phyloP scores from a whole-genome alignment of 2,113 vertebrate genomes.

The Steatornis caripensis region DNA sequence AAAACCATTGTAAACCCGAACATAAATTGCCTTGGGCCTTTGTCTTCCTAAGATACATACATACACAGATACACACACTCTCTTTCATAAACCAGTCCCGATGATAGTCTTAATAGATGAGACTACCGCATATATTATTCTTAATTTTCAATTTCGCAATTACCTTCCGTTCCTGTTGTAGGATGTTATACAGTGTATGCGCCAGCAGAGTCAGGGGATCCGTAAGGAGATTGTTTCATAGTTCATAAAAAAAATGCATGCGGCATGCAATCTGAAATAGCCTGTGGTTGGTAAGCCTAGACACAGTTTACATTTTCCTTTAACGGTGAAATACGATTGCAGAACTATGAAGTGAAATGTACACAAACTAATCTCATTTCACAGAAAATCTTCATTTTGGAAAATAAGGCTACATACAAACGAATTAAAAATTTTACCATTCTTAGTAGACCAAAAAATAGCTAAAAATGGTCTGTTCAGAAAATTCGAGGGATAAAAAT shows the following conservation, averaged over 20 bases:
- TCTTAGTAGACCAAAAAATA: not conserved
- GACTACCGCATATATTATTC: constrained; percentile 13
- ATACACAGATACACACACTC: not conserved
- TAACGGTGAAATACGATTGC: not conserved
- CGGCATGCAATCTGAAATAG: not conserved
- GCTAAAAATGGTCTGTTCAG: not conserved
- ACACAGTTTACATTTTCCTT: not conserved
- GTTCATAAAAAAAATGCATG: not conserved
- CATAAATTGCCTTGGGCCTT: constrained; percentile 81
- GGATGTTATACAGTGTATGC: not conserved
- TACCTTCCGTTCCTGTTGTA: constrained; percentile 34
- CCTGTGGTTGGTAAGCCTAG: not conserved
- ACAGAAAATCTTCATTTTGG: not conserved
- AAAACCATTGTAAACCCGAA: constrained; percentile 80
- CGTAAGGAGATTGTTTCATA: not conserved
- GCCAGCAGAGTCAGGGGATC: constrained; percentile 25
- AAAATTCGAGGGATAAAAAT: not conserved
- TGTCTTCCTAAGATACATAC: constrained; percentile 73
- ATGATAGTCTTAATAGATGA: constrained; percentile 63
- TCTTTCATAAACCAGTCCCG: constrained; percentile 64
- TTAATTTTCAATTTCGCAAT: constrained; percentile 63
- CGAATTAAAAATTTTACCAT: not conserved
- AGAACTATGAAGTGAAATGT: not conserved
- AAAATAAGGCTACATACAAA: not conserved
- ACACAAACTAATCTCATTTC: not conserved